Base-by-base conservation (phyloP, 2,888 invertebrate genomes). In the Limenitis camilla region DNA sequence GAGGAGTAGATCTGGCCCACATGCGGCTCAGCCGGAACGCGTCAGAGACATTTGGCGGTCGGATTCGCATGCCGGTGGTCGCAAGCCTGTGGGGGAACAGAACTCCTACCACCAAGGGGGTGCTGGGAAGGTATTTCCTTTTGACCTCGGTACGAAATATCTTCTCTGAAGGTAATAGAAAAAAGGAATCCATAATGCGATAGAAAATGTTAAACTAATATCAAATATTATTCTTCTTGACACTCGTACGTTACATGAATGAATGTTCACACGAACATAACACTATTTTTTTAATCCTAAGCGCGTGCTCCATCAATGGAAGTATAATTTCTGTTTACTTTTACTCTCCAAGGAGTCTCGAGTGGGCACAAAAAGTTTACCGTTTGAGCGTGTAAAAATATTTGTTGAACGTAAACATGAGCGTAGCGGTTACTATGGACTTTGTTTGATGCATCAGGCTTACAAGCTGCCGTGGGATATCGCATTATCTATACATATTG, bases 251-350 rank as follows among this genome's bases (percentile, higher is more conserved):
- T 35, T 2, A 32, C 32, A 19, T 36, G 10, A 32, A 30, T 11
- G 36, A 36, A 45, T 40, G 32, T 45, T 49, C 45, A 49, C 46
- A 46, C 46, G 49, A 28, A 8, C 9, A 53, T 11, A 10, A 29
- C 10, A n/a, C 43, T 58, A 44, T 58, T 58, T 61, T 58, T 58
- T 61, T 59, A 60, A 63, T 66, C 68, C 68, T 65, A 70, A 72
- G 77, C 79, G 70, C 78, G 81, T 77, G 78, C 74, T 56, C 55
- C 49, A 52, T 84, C 80, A 86, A 86, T 85, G 77, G 79, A 68
- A 76, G 71, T 73, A 74, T 84, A 79, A 85, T 85, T 84, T 77
- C 63, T 86, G 74, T 86, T 86, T 81, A 84, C 78, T 74, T 78
- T 78, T 72, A 71, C 76, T 75, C 74, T 76, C 66, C 60, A 78